Conservation (phyloP, 2,888 invertebrate genomes). For the Eupsilia transversa region DNA sequence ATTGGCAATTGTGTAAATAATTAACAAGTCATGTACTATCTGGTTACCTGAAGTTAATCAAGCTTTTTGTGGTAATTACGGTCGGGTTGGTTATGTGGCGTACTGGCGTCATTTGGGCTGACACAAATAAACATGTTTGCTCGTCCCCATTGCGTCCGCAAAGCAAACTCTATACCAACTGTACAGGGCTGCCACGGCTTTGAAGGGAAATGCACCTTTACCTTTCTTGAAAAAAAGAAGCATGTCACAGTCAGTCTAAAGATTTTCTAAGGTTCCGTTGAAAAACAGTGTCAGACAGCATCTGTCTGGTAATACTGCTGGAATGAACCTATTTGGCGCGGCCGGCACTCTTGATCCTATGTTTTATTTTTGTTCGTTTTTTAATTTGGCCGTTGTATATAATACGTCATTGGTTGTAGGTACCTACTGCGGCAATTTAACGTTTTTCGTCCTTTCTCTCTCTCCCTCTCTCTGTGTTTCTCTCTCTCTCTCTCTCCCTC, state of each 20-base stretch:
- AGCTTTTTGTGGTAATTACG: constrained; percentile 62
- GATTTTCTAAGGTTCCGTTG: not conserved
- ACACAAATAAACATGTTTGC: constrained; percentile 77
- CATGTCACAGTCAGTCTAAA: not conserved
- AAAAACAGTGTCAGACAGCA: not conserved
- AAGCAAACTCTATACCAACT: constrained; percentile 50
- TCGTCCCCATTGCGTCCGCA: constrained; percentile 63
- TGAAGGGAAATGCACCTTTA: constrained; percentile 5
- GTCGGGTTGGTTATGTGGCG: constrained; percentile 61
- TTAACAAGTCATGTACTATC: constrained; percentile 45
- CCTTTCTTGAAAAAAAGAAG: not conserved
- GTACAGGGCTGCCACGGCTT: constrained; percentile 40
- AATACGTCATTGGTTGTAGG: too few species aligned
- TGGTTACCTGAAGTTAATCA: constrained; percentile 53
- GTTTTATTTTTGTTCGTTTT: not conserved
- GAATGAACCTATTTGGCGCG: not conserved
- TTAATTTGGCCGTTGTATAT: too few species aligned
- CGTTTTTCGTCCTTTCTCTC: not conserved
- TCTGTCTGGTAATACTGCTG: not conserved
- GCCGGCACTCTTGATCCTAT: not conserved
- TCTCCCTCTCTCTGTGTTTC: not conserved
- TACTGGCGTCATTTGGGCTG: constrained; percentile 64
- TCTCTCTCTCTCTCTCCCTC: too few species aligned
- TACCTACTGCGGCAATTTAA: too few species aligned
- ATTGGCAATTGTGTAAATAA: constrained; percentile 49